A percentile compares a stretch with the other conserved stretches of the same genome.
These are phyloP conservation scores for Epinephelus moara DNA, from an alignment of 2,113 vertebrate genomes.

Conservation along the genomic window DNA sequence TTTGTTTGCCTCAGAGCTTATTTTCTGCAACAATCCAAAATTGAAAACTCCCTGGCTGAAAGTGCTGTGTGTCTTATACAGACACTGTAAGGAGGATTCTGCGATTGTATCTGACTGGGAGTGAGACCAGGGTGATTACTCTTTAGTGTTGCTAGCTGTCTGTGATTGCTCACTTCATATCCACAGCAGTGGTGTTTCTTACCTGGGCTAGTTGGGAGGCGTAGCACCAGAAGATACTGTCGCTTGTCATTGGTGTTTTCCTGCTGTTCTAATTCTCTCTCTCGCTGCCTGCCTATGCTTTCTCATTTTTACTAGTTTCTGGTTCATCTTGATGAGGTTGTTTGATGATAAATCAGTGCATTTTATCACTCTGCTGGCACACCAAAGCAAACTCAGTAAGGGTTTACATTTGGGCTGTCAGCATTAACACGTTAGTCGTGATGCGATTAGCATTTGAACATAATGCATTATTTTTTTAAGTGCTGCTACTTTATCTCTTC, in stretches of 20 bases:
- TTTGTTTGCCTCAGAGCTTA: too few species aligned
- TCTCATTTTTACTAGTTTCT: neutral
- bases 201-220: neutral
- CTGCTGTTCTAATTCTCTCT: neutral
- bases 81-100: too few species aligned
- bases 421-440: too few species aligned
- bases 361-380: neutral
- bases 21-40: too few species aligned
- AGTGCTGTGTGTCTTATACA: too few species aligned
- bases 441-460: too few species aligned
- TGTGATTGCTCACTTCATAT: slow-evolving; percentile 16
- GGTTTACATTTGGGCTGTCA: too few species aligned
- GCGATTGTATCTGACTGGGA: too few species aligned
- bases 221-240: neutral
- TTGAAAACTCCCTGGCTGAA: too few species aligned
- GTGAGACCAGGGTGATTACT: neutral
- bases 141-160: neutral
- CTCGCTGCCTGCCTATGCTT: neutral
- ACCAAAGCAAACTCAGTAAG: neutral
- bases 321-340: neutral
- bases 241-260: neutral
- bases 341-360: neutral
- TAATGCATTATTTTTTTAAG: too few species aligned
- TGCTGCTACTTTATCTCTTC: too few species aligned
- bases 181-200: neutral